Conservation (phyloP, 2,113 vertebrate genomes). For the Zapus hudsonius region DNA sequence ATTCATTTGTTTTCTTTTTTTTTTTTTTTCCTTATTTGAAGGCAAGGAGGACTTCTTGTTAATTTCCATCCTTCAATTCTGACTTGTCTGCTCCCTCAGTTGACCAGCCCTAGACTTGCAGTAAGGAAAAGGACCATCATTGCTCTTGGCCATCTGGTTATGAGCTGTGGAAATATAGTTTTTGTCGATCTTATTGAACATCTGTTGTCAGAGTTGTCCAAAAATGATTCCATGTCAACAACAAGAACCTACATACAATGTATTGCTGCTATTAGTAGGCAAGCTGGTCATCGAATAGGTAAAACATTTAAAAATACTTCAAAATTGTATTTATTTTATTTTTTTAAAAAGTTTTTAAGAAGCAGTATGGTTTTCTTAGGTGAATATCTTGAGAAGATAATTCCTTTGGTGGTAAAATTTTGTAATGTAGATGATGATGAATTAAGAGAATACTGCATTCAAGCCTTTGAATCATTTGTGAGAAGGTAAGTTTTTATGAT, state of each 20-base stretch:
- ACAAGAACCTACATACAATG: conserved; percentile 99
- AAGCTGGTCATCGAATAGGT: conserved; percentile 99
- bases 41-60: conserved; percentile 98
- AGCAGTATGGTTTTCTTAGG: conserved; percentile 84
- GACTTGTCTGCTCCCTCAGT: conserved; percentile 98
- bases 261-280: conserved; percentile 99
- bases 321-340: conserved; percentile 46
- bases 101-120: conserved; percentile 98
- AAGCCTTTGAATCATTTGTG: conserved; percentile 99
- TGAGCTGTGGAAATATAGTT: conserved; percentile 99
- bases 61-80: conserved; percentile 99
- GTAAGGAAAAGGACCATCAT: conserved; percentile 99
- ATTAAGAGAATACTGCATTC: conserved; percentile 98
- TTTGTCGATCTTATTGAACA: conserved; percentile 99
- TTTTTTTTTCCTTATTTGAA: conserved; percentile 84
- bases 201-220: conserved; percentile 95
- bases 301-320: conserved; percentile 80
- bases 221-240: conserved; percentile 99
- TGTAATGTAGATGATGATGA: conserved; percentile 98
- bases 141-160: conserved; percentile 98
- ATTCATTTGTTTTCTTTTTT: conserved; percentile 66
- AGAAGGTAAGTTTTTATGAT: conserved; percentile 88
- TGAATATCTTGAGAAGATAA: conserved; percentile 99
- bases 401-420: conserved; percentile 99
- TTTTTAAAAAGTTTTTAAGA: conserved; percentile 41